Conservation (phyloP, 2,888 invertebrate species). For the Oscheius onirici region DNA sequence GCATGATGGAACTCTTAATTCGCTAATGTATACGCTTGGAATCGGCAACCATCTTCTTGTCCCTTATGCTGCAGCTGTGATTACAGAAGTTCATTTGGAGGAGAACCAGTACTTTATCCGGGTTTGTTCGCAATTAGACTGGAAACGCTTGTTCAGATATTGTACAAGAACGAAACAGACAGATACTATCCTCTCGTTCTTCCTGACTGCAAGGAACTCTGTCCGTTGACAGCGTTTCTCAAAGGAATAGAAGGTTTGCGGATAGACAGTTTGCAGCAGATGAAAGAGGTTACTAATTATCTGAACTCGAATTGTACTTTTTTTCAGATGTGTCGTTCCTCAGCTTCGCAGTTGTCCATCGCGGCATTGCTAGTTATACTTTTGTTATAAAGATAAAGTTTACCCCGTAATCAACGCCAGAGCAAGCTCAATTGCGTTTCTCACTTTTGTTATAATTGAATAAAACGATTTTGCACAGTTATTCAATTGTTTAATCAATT, state of each 20-base stretch:
- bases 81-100: constrained; percentile 48
- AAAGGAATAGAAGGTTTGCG: not conserved
- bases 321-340: too few species aligned
- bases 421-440: too few species aligned
- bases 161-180: constrained; percentile 14
- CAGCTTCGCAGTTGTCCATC: too few species aligned
- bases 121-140: not conserved
- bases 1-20: constrained; percentile 54
- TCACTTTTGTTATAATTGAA: too few species aligned
- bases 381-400: too few species aligned
- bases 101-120: constrained; percentile 23
- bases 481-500: too few species aligned
- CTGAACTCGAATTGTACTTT: too few species aligned
- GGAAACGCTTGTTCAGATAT: not conserved
- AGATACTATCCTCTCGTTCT: not conserved
- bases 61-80: constrained; percentile 46
- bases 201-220: not conserved
- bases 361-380: too few species aligned
- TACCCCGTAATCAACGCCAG: too few species aligned
- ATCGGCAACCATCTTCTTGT: constrained; percentile 50
- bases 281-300: constrained; percentile 19
- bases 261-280: not conserved
- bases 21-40: constrained; percentile 43
- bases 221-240: not conserved
- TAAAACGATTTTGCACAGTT: too few species aligned